Evolutionary conservation across 2,888 invertebrate species (phyloP).

Genomic region (Lasioglossum oenotherae): DNA sequence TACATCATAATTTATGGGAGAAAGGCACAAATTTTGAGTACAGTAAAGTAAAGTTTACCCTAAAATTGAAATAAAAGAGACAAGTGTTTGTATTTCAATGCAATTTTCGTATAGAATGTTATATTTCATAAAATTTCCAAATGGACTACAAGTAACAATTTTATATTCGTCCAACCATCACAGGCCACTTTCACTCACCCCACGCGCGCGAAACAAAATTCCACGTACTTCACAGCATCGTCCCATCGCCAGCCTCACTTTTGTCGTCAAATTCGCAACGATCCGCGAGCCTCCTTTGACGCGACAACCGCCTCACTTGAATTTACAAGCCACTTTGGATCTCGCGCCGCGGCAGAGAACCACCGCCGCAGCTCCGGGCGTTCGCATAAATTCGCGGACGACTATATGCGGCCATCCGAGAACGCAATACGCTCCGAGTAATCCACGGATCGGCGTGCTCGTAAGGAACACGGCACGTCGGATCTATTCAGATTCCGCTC

Average conservation of each 20-base stretch:
- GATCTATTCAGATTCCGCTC: slow-evolving; percentile 29
- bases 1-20: no score
- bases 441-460: not conserved
- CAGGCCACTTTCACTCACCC: not conserved
- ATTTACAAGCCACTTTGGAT: slow-evolving; percentile 1
- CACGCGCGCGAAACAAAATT: not conserved
- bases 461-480: slow-evolving; percentile 20
- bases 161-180: not conserved
- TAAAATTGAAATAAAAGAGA: no score
- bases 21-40: no score
- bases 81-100: no score
- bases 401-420: not conserved
- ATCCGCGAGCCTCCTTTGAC: not conserved
- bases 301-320: not conserved
- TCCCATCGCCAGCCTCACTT: not conserved
- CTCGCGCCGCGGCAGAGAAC: not conserved
- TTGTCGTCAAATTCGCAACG: not conserved
- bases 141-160: not conserved
- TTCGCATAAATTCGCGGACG: not conserved
- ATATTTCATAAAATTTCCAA: not conserved
- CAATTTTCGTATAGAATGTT: no score
- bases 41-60: no score
- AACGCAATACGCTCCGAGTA: not conserved
- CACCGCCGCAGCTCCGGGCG: not conserved
- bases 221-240: not conserved